A percentile compares a stretch with the other conserved stretches of the same genome.
Conservation (phyloP, 2,888 invertebrate genomes). For the Ypsolopha scabrella region DNA sequence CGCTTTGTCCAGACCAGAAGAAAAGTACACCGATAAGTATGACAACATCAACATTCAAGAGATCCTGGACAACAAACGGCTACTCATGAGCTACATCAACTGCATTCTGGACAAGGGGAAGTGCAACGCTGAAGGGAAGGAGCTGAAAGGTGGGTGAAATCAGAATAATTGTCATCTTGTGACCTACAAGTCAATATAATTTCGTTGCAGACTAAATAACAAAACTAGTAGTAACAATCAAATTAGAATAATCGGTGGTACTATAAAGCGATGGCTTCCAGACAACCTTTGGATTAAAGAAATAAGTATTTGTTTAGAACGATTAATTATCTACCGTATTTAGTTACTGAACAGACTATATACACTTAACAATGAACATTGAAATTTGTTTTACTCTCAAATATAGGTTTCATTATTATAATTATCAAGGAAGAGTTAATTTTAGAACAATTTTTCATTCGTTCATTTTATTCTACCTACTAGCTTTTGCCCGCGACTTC, state of each 20-base stretch:
- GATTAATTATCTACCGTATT: background rate
- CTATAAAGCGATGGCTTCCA: background rate
- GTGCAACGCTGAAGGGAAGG: slow-evolving; percentile 77
- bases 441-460: no score
- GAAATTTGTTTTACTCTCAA: no score
- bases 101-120: slow-evolving; percentile 74
- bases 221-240: background rate
- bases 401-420: no score
- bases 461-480: no score
- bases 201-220: background rate
- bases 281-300: background rate
- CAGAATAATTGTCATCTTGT: background rate
- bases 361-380: no score
- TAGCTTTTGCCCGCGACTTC: no score
- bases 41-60: slow-evolving; percentile 78
- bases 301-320: background rate
- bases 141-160: slow-evolving; percentile 72
- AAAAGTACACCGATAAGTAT: slow-evolving; percentile 74
- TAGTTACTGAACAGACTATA: background rate
- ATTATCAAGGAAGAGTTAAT: no score
- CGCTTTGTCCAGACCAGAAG: slow-evolving; percentile 19
- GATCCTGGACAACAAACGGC: slow-evolving; percentile 73
- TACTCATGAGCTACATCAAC: slow-evolving; percentile 74
- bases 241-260: background rate
- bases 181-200: background rate